A percentile compares a stretch with the other conserved stretches of the same genome.
Evolutionary conservation across 2,113 vertebrate genomes (phyloP).

Genomic region (Chlorodrepanis virens): DNA sequence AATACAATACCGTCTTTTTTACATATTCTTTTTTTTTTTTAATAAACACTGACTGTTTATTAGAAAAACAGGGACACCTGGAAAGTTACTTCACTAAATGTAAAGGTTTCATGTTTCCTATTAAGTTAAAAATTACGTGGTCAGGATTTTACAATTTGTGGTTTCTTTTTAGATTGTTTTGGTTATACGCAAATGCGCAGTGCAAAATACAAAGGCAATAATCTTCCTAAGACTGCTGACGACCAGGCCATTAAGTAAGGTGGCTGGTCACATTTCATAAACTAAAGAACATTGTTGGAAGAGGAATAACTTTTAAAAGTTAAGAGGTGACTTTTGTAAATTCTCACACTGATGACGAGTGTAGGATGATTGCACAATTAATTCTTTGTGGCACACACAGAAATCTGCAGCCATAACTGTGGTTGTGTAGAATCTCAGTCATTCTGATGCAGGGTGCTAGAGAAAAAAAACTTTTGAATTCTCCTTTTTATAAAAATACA

Average conservation of each 20-base stretch:
- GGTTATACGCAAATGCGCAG: slow-evolving; percentile 34
- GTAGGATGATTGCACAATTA: slow-evolving; percentile 58
- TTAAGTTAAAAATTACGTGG: slow-evolving; percentile 56
- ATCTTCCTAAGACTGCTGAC: slow-evolving; percentile 64
- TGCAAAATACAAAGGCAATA: slow-evolving; percentile 61
- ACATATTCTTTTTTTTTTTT: not conserved
- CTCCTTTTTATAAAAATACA: slow-evolving; percentile 16
- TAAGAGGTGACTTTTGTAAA: slow-evolving; percentile 63
- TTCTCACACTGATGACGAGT: slow-evolving; percentile 34
- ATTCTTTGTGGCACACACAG: slow-evolving; percentile 41
- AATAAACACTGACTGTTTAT: slow-evolving; percentile 55
- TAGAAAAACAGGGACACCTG: slow-evolving; percentile 62
- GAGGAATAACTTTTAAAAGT: slow-evolving; percentile 57
- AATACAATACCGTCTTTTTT: slow-evolving; percentile 44
- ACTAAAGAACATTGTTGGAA: slow-evolving; percentile 55
- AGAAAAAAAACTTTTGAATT: slow-evolving; percentile 14
- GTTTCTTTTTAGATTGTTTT: slow-evolving; percentile 66
- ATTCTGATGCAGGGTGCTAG: slow-evolving; percentile 3
- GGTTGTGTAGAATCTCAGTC: not conserved
- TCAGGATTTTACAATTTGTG: slow-evolving; percentile 55
- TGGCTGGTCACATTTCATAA: slow-evolving; percentile 49
- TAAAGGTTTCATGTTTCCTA: slow-evolving; percentile 59
- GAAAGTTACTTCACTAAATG: slow-evolving; percentile 47
- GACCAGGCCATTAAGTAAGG: slow-evolving; percentile 53
- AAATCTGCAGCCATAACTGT: not conserved